These are phyloP conservation scores for Alaudala cheleensis DNA, from an alignment of 2,113 vertebrate genomes.

Conservation along the genomic window DNA sequence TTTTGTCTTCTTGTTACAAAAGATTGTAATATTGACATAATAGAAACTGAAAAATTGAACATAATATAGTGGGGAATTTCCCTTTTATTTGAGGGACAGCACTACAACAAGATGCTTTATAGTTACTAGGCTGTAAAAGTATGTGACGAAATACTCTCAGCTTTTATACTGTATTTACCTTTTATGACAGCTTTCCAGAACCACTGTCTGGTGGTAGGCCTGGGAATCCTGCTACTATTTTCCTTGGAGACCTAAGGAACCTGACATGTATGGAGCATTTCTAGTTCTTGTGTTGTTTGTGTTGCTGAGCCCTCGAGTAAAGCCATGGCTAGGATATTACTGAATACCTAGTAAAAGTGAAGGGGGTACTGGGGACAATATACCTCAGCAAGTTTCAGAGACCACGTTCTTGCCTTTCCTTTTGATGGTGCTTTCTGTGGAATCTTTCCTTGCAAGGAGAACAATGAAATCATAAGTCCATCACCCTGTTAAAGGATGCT, in stretches of 20 bases:
- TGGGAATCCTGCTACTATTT: neutral
- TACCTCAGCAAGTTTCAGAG: neutral
- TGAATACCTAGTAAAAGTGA: neutral
- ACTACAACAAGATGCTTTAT: neutral
- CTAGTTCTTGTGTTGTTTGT: neutral
- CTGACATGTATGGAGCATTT: neutral
- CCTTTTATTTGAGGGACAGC: neutral
- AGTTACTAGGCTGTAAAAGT: neutral
- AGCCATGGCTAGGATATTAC: neutral
- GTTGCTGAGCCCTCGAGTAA: neutral
- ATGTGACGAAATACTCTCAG: neutral
- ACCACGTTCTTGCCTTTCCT: neutral
- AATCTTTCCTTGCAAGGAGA: neutral
- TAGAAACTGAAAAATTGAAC: neutral
- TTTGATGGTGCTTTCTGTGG: neutral
- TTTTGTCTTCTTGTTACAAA: slow-evolving; percentile 25
- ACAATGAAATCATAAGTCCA: neutral
- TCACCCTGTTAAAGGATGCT: neutral
- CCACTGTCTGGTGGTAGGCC: neutral
- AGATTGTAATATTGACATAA: neutral
- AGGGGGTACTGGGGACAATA: rapidly evolving
- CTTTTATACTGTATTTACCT: neutral
- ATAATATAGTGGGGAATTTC: neutral
- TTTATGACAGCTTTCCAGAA: neutral
- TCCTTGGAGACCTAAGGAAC: neutral